A percentile compares a stretch with the other conserved stretches of the same genome.
Evolutionary conservation across 2,113 vertebrate genomes (phyloP).

Genomic region (Myodes glareolus): DNA sequence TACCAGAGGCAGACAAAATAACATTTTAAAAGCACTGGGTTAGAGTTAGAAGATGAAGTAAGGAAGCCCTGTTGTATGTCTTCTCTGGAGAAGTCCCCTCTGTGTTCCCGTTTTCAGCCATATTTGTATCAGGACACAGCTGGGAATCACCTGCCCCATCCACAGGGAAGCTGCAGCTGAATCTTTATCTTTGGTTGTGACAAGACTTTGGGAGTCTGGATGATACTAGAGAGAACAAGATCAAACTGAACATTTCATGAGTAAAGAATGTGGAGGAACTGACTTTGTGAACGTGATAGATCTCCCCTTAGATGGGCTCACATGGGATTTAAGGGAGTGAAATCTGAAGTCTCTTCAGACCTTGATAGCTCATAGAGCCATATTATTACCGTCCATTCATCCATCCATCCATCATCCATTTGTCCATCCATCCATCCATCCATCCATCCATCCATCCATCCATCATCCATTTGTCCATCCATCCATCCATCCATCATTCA

Average conservation of each 20-base stretch:
- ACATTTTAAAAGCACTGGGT: no score
- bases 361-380: fast-evolving
- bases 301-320: neutral
- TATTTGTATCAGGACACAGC: no score
- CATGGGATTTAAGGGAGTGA: neutral
- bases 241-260: neutral
- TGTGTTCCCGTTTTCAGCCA: no score
- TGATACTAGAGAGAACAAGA: neutral
- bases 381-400: neutral
- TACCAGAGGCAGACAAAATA: no score
- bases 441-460: no score
- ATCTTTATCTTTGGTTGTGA: neutral
- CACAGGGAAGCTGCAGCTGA: no score
- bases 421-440: no score
- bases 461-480: neutral
- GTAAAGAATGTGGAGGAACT: neutral
- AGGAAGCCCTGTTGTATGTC: no score
- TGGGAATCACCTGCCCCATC: no score
- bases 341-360: neutral
- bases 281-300: neutral
- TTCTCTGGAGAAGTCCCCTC: no score
- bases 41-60: no score
- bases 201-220: neutral
- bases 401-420: no score
- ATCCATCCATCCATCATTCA: neutral